Conservation (phyloP, 2,888 invertebrate species). For the Lycophotia porphyrea region DNA sequence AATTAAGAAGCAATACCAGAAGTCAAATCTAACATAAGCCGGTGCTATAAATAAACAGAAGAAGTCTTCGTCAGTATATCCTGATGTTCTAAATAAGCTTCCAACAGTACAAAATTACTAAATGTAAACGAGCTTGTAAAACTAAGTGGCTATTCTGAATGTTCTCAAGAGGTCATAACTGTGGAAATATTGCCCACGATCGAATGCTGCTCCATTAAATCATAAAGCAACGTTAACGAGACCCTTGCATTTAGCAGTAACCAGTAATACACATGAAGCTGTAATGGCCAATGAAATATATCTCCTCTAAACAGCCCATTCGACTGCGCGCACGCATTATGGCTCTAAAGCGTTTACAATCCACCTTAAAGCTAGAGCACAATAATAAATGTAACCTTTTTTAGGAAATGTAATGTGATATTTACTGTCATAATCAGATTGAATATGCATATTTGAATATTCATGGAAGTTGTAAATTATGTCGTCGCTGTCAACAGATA, state of each 20-base stretch:
- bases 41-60: neutral
- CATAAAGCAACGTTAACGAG: conserved; percentile 44
- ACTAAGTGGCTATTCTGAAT: conserved; percentile 22
- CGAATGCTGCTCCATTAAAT: conserved; percentile 44
- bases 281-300: conserved; percentile 63
- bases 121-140: conserved; percentile 14
- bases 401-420: conserved; percentile 41
- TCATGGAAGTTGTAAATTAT: conserved; percentile 42
- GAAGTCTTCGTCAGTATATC: neutral
- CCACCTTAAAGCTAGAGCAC: conserved; percentile 33
- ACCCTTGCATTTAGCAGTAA: conserved; percentile 43
- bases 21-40: neutral
- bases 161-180: conserved; percentile 27
- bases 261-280: conserved; percentile 41
- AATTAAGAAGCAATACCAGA: neutral
- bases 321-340: conserved; percentile 30
- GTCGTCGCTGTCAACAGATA: conserved; percentile 12
- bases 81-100: neutral
- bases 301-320: conserved; percentile 56
- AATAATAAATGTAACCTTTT: conserved; percentile 39
- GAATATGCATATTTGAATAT: conserved; percentile 55
- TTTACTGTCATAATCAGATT: conserved; percentile 42
- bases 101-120: conserved; percentile 6
- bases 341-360: conserved; percentile 29
- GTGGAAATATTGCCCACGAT: conserved; percentile 21